phyloP scores from a whole-genome alignment of 2,888 invertebrate species.

The Orthonevra nobilis region DNA sequence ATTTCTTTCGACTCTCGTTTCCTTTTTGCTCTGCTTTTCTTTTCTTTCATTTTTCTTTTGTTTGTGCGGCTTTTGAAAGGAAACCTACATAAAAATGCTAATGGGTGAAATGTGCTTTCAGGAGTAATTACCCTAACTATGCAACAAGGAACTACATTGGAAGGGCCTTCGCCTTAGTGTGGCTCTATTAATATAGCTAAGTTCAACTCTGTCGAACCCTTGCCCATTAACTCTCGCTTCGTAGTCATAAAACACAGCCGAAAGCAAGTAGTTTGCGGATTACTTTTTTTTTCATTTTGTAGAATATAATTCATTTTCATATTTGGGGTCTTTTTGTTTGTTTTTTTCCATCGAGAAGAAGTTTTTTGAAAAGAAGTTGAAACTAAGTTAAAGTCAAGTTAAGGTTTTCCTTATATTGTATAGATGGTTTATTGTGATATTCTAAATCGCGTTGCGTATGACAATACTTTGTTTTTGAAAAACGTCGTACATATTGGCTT shows the following conservation, averaged over 20 bases:
- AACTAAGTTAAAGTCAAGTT: too few relatives aligned
- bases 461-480: too few relatives aligned
- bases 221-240: slow-evolving; percentile 49
- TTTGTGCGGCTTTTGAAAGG: slow-evolving; percentile 47
- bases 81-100: slow-evolving; percentile 70
- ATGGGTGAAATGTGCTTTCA: slow-evolving; percentile 72
- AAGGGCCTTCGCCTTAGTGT: slow-evolving; percentile 35
- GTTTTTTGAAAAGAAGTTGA: too few relatives aligned
- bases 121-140: slow-evolving; percentile 70
- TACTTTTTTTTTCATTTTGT: slow-evolving; percentile 49
- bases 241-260: slow-evolving; percentile 32
- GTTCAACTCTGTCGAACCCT: not conserved
- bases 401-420: too few relatives aligned
- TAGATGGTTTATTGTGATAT: too few relatives aligned
- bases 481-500: too few relatives aligned
- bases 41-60: slow-evolving; percentile 4
- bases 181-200: slow-evolving; percentile 16
- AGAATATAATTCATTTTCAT: too few relatives aligned
- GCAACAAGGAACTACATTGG: slow-evolving; percentile 59
- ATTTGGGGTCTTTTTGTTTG: too few relatives aligned
- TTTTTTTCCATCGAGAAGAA: too few relatives aligned
- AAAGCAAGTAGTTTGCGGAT: slow-evolving; percentile 21
- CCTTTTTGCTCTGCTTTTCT: not conserved
- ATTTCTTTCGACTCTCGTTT: slow-evolving; percentile 41
- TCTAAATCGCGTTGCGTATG: too few relatives aligned